Evolutionary conservation across 2,797 vertebrate genomes (phyloP), one percentile per base, ranked within the genome.

Genomic region (Calcarius lapponicus): DNA sequence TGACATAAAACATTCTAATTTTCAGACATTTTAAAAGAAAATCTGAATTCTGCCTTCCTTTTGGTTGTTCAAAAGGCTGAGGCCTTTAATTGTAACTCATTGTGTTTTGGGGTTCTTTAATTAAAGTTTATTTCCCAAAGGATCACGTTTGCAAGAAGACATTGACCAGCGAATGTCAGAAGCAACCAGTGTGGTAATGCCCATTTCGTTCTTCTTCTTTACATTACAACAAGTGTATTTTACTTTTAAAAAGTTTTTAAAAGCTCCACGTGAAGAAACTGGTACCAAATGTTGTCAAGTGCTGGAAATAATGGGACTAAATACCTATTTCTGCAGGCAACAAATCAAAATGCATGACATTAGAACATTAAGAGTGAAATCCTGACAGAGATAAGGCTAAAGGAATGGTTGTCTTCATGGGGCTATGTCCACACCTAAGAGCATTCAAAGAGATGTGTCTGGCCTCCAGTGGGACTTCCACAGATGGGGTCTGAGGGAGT

Each of bases 101-200:
- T 0, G 0, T 29, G 5, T 13, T 73, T 75, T 64, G 15, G 14
- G 28, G 24, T 36, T 78, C 36, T 80, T 85, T 19, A 80, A 88
- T 80, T 92, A 79, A 86, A 93, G 80, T 8, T 81, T 4, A 73
- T 82, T 82, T 94, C 75, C 50, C 86, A 43, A 90, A 92, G 69
- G 79, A 91, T 75, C 71, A n/a, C 0, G 0, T 75, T 74, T 61
- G 32, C 67, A 67, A 72, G 93, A 71, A 82, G 54, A 66, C 38
- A 4, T 1, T 11, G 32, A 86, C 25, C 66, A 79, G 56, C 6
- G 58, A 80, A 43, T 42, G 9, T 29, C 74, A 76, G 21, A 26
- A 80, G 62, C 34, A 80, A 86, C 53, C 74, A 91, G 50, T 54
- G 69, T n/a, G 36, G 24, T 69, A 97, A 95, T 79, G 83, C 19